phyloP scores from a whole-genome alignment of 1,140 invertebrate species.

The Heterodera carotae region DNA sequence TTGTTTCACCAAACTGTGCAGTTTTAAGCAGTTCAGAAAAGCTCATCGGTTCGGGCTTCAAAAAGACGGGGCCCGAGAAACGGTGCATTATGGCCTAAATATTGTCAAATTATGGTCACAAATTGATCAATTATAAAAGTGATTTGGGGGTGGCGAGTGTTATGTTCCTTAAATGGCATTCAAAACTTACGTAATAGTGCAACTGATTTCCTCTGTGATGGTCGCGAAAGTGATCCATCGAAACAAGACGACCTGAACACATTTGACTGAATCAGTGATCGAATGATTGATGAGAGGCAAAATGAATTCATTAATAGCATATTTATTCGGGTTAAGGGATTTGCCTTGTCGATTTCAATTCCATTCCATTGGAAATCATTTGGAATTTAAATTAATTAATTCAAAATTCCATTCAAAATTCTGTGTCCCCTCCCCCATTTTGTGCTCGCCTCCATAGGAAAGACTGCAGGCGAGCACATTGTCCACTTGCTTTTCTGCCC shows the following conservation, averaged over 20 bases:
- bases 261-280: no score
- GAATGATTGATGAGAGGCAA: no score
- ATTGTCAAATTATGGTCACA: no score
- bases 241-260: slow-evolving; percentile 58
- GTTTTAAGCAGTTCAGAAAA: slow-evolving; percentile 57
- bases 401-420: slow-evolving; percentile 45
- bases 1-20: slow-evolving; percentile 34
- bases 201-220: slow-evolving; percentile 12
- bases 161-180: no score
- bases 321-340: no score
- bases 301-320: no score
- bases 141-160: neutral
- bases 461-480: slow-evolving; percentile 25
- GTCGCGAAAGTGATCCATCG: slow-evolving; percentile 58
- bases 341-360: no score
- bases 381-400: no score
- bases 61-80: slow-evolving; percentile 59
- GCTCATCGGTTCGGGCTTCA: slow-evolving; percentile 61
- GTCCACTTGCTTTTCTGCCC: slow-evolving; percentile 17
- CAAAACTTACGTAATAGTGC: slow-evolving; percentile 37
- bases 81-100: slow-evolving; percentile 60
- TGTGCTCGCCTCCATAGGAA: slow-evolving; percentile 27
- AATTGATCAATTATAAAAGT: no score
- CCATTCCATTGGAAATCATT: no score
- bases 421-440: slow-evolving; percentile 21